phyloP scores from a whole-genome alignment of 2,888 invertebrate genomes.

The Luffia ferchaultella region DNA sequence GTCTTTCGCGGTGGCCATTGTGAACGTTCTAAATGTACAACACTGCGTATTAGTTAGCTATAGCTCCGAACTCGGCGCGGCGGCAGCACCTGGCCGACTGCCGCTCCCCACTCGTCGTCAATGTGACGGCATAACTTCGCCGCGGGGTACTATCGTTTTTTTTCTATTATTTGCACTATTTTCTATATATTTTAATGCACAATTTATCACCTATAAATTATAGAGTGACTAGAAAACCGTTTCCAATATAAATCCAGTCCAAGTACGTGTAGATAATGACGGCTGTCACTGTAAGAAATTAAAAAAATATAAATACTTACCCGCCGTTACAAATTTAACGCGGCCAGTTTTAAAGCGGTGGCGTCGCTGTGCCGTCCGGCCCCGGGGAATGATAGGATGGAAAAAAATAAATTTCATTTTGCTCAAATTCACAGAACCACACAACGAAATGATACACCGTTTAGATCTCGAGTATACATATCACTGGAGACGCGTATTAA shows the following conservation, averaged over 20 bases:
- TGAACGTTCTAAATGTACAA: constrained; percentile 69
- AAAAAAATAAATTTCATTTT: constrained; percentile 43
- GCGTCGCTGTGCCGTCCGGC: constrained; percentile 58
- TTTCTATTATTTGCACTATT: constrained; percentile 21
- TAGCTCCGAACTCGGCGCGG: constrained; percentile 67
- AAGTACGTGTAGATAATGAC: constrained; percentile 25
- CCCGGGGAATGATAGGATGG: constrained; percentile 52
- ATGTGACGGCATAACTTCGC: constrained; percentile 55
- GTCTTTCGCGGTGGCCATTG: constrained; percentile 88
- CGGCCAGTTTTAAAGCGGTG: constrained; percentile 40
- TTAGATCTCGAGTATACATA: constrained; percentile 6
- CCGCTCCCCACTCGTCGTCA: constrained; percentile 65
- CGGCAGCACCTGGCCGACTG: constrained; percentile 68
- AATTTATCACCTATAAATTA: no score
- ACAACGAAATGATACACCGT: constrained; percentile 17
- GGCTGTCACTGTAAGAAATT: constrained; percentile 21
- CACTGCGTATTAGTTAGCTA: constrained; percentile 66
- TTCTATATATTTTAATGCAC: constrained; percentile 21
- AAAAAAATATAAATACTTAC: no score
- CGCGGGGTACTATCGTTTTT: constrained; percentile 8
- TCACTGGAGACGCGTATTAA: constrained; percentile 1
- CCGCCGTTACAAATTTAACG: constrained; percentile 58
- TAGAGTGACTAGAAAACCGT: no score
- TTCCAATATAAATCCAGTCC: constrained; percentile 1
- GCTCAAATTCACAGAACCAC: constrained; percentile 34